Evolutionary conservation across 2,888 invertebrate genomes (phyloP).

Genomic region (Mycalesis mineus): DNA sequence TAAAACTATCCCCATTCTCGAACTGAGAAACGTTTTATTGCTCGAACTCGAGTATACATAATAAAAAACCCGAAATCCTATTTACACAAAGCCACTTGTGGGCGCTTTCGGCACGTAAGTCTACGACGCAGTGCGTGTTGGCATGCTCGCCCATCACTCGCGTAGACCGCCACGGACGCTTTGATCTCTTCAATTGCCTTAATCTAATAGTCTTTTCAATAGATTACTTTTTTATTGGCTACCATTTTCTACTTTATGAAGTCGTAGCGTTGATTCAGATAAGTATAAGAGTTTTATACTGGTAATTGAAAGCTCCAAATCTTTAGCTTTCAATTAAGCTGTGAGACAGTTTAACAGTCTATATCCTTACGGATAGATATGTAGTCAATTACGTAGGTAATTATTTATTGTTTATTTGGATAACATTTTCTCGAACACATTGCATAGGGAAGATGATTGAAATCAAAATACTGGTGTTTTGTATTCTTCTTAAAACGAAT

Average conservation of each 20-base stretch:
- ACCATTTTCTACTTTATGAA: slow-evolving; percentile 25
- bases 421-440: too few relatives aligned
- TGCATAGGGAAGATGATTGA: too few relatives aligned
- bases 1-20: not conserved
- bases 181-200: slow-evolving; percentile 58
- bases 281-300: not conserved
- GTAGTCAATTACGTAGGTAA: not conserved
- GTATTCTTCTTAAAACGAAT: too few relatives aligned
- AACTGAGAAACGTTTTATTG: slow-evolving; percentile 1
- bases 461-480: too few relatives aligned
- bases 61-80: slow-evolving; percentile 7
- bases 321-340: not conserved
- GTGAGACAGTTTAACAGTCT: not conserved
- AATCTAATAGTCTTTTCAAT: slow-evolving; percentile 58
- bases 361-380: not conserved
- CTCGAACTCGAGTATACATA: not conserved
- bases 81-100: slow-evolving; percentile 9
- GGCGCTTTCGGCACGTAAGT: slow-evolving; percentile 21
- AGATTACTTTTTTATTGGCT: slow-evolving; percentile 46
- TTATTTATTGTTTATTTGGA: too few relatives aligned
- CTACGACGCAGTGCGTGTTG: slow-evolving; percentile 23
- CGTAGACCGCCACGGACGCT: slow-evolving; percentile 29
- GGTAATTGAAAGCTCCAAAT: slow-evolving; percentile 6
- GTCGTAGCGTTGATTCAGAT: slow-evolving; percentile 16
- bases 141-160: slow-evolving; percentile 19